phyloP scores from a whole-genome alignment of 2,888 invertebrate species.

The Zhuqinia jingwanae region DNA sequence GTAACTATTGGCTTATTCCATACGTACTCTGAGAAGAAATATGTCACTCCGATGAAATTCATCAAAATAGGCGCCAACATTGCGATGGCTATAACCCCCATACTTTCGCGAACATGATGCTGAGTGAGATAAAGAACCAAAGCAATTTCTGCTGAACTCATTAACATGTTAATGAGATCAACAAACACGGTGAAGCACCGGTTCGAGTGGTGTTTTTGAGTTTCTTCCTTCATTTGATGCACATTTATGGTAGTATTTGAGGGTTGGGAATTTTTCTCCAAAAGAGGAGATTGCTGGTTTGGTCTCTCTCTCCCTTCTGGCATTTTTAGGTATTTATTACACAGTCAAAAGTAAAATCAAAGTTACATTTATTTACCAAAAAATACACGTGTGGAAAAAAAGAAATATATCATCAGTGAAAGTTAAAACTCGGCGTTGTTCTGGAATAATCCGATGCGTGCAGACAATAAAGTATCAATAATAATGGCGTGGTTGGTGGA shows the following conservation, averaged over 20 bases:
- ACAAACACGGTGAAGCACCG: conserved; percentile 60
- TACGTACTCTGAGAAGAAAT: conserved; percentile 78
- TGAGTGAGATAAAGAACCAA: conserved; percentile 74
- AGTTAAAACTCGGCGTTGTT: too few species aligned
- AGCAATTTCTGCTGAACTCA: conserved; percentile 74
- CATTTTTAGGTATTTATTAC: neutral
- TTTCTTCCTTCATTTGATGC: neutral
- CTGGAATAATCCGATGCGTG: too few species aligned
- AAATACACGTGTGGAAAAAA: too few species aligned
- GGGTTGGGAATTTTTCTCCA: neutral
- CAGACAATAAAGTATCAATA: too few species aligned
- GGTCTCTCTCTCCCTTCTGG: neutral
- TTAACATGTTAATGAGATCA: conserved; percentile 73
- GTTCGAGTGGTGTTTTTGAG: neutral
- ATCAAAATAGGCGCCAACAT: conserved; percentile 77
- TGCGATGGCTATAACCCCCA: conserved; percentile 74
- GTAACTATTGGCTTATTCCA: too few species aligned
- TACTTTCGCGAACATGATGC: conserved; percentile 67
- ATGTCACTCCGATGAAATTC: conserved; percentile 78
- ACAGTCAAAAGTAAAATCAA: too few species aligned
- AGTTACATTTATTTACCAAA: neutral
- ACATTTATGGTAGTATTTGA: neutral
- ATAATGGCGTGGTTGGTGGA: too few species aligned
- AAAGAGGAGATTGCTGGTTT: conserved; percentile 30
- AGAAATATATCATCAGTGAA: too few species aligned